These are phyloP conservation scores for Tetranychus urticae DNA, from an alignment of 1,140 invertebrate species.

Conservation along the genomic window DNA sequence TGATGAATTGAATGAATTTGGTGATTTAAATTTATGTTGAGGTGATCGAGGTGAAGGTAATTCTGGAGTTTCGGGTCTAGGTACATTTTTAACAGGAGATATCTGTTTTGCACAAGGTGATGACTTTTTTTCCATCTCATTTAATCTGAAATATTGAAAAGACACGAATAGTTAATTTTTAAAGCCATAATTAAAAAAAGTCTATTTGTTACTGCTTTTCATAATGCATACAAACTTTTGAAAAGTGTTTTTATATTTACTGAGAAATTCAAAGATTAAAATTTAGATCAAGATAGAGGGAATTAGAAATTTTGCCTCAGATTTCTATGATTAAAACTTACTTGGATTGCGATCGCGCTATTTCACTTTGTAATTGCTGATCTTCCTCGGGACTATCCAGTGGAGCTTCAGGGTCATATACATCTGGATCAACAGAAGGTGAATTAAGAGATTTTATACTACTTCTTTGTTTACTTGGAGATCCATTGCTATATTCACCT, in stretches of 20 bases:
- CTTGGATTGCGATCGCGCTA: background rate
- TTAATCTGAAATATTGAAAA: too few relatives aligned
- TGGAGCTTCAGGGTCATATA: slow-evolving; percentile 26
- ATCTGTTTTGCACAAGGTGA: background rate
- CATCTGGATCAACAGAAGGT: background rate
- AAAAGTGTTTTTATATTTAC: too few relatives aligned
- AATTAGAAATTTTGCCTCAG: background rate
- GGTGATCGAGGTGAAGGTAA: background rate
- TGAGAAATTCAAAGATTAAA: too few relatives aligned
- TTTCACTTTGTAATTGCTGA: background rate
- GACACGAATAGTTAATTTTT: too few relatives aligned
- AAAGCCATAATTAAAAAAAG: too few relatives aligned
- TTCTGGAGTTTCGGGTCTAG: background rate
- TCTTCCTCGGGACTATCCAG: slow-evolving; percentile 4
- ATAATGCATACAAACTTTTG: too few relatives aligned
- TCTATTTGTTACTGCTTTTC: too few relatives aligned
- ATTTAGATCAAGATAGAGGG: background rate
- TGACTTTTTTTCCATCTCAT: background rate
- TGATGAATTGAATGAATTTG: background rate
- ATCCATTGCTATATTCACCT: background rate
- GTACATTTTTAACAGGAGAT: background rate
- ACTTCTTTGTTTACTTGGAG: background rate
- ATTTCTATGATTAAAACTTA: background rate
- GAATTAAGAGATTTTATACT: background rate
- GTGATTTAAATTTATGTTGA: background rate